These are phyloP conservation scores for Cairina moschata DNA, from an alignment of 2,113 vertebrate species.

Conservation along the genomic window DNA sequence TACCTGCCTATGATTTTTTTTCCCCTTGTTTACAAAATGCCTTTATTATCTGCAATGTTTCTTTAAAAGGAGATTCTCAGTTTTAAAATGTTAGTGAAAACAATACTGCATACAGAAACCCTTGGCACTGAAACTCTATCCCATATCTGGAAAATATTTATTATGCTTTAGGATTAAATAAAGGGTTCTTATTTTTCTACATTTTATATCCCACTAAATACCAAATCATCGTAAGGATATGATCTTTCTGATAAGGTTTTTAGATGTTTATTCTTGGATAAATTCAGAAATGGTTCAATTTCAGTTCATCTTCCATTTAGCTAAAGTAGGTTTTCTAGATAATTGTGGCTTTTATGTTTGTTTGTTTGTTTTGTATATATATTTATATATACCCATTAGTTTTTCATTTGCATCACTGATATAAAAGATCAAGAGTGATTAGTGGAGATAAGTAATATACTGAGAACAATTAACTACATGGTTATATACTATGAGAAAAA, in stretches of 20 bases:
- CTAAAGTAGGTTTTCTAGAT: not conserved
- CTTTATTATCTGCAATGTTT: not conserved
- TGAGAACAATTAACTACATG: not conserved
- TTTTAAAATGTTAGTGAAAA: not conserved
- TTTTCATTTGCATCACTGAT: not conserved
- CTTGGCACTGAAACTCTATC: not conserved
- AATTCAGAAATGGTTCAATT: not conserved
- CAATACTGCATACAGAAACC: not conserved
- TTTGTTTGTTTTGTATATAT: not conserved
- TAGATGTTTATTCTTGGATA: not conserved
- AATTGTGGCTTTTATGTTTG: not conserved
- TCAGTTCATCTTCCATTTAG: not conserved
- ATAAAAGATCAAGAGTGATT: not conserved
- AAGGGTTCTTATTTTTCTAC: not conserved
- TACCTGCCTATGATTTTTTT: not conserved
- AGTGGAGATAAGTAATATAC: not conserved
- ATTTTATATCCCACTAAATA: not conserved
- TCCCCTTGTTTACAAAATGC: not conserved
- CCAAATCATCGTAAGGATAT: not conserved
- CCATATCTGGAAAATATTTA: not conserved
- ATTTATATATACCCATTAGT: not conserved
- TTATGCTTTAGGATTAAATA: not conserved
- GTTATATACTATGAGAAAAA: not conserved
- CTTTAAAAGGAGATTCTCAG: not conserved
- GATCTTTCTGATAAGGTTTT: not conserved